phyloP scores from a whole-genome alignment of 2,888 invertebrate genomes.

The Melieria omissa region DNA sequence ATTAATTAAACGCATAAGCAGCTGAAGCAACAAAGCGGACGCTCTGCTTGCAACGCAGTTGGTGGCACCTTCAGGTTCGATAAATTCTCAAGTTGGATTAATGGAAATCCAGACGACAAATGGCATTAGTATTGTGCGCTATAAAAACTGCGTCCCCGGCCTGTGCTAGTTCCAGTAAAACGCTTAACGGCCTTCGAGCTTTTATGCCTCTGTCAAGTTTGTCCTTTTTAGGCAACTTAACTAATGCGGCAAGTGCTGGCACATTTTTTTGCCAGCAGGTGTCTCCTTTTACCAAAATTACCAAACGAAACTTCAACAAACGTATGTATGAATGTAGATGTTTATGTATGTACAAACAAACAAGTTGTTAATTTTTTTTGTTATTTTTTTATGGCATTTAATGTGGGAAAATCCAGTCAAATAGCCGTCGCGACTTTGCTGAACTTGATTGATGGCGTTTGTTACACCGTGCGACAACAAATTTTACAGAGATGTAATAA shows the following conservation, averaged over 20 bases:
- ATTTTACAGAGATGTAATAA: too few species aligned
- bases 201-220: background rate
- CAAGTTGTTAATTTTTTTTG: background rate
- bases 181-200: background rate
- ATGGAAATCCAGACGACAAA: background rate
- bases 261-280: background rate
- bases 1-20: slow-evolving; percentile 60
- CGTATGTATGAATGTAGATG: background rate
- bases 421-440: too few species aligned
- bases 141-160: background rate
- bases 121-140: background rate
- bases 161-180: background rate
- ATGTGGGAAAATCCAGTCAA: too few species aligned
- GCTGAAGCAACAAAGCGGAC: background rate
- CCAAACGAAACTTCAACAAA: background rate
- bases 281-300: background rate
- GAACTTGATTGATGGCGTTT: too few species aligned
- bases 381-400: too few species aligned
- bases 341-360: background rate
- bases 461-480: too few species aligned
- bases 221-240: background rate
- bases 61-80: background rate
- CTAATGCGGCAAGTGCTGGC: too few species aligned
- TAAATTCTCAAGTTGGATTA: slow-evolving; percentile 19
- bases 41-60: too few species aligned